A percentile compares a stretch with the other conserved stretches of the same genome.
Conservation (phyloP, 2,797 vertebrate genomes). For the Triplophysa bombifrons region DNA sequence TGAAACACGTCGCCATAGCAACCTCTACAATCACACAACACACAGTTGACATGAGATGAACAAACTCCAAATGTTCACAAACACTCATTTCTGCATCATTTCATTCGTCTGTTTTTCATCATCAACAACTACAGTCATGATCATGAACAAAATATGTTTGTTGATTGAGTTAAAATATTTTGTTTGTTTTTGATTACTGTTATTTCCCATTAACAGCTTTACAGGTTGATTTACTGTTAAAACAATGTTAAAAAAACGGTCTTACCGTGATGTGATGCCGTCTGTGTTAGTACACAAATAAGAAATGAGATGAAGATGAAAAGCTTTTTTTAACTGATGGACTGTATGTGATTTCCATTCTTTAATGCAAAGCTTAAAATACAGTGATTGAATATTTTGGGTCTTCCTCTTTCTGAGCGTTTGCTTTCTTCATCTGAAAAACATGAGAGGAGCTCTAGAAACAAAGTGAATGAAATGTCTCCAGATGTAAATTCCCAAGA, state of each 20-base stretch:
- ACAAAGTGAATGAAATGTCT: too few relatives aligned
- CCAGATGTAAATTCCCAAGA: neutral
- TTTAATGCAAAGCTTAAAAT: neutral
- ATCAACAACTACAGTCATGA: too few relatives aligned
- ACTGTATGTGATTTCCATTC: neutral
- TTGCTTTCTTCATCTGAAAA: neutral
- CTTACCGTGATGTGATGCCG: neutral
- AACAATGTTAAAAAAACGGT: neutral
- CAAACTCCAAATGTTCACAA: too few relatives aligned
- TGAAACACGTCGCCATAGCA: neutral
- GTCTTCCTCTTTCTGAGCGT: neutral
- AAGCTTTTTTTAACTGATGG: neutral
- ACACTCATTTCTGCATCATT: too few relatives aligned
- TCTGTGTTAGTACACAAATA: neutral
- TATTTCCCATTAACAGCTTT: too few relatives aligned
- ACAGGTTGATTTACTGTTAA: too few relatives aligned
- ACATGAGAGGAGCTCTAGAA: neutral
- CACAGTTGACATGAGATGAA: neutral
- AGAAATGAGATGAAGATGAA: too few relatives aligned
- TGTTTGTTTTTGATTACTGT: too few relatives aligned
- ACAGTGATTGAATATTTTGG: neutral
- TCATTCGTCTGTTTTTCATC: too few relatives aligned
- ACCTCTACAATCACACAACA: neutral
- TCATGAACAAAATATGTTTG: too few relatives aligned
- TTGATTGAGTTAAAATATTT: too few relatives aligned